phyloP scores from a whole-genome alignment of 2,113 vertebrate genomes.

The Neomonachus schauinslandi region DNA sequence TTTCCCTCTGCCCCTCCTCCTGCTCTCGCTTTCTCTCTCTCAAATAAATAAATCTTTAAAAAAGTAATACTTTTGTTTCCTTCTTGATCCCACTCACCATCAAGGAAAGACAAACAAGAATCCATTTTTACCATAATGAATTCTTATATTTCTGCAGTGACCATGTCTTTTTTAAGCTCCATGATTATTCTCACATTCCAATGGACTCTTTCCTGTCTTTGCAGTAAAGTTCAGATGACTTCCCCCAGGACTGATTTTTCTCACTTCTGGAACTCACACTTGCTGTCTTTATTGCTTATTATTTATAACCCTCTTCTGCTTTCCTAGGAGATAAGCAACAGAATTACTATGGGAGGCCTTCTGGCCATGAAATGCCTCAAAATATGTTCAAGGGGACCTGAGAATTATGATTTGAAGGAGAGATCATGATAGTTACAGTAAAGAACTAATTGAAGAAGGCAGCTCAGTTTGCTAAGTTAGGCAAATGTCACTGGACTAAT shows the following conservation, averaged over 20 bases:
- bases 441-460: conserved; percentile 1
- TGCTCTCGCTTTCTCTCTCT: background rate
- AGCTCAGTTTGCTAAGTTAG: background rate
- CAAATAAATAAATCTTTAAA: background rate
- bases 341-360: conserved; percentile 33
- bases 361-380: conserved; percentile 41
- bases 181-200: conserved; percentile 13
- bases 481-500: background rate
- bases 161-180: background rate
- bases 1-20: background rate
- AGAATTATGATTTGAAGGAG: background rate
- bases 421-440: background rate
- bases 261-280: conserved; percentile 22
- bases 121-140: background rate
- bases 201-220: background rate
- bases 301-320: conserved; percentile 40
- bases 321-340: conserved; percentile 1
- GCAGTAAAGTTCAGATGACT: conserved; percentile 50
- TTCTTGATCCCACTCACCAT: background rate
- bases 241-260: background rate
- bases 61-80: background rate
- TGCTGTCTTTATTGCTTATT: conserved; percentile 17
- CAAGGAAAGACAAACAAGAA: conserved; percentile 20
- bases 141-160: background rate
- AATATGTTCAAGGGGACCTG: background rate